Evolutionary conservation across 2,113 vertebrate species (phyloP).

Genomic region (Periophthalmodon schlosseri): DNA sequence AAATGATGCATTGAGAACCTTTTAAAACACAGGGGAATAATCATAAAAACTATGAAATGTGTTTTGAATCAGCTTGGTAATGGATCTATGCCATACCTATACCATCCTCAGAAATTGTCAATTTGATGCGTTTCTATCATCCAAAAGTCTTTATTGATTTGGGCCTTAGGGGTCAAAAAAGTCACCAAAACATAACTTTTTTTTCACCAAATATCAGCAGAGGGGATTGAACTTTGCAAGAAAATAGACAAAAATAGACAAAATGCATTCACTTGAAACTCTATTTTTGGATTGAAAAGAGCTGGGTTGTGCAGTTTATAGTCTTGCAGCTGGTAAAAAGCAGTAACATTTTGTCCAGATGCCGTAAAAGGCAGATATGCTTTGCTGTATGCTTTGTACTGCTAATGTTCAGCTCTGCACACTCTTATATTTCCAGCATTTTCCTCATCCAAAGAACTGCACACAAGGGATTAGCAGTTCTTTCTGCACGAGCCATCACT

Average conservation of each 20-base stretch:
- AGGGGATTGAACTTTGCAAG: neutral
- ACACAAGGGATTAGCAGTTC: neutral
- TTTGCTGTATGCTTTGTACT: neutral
- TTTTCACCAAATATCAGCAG: neutral
- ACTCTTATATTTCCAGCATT: neutral
- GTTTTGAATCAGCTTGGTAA: neutral
- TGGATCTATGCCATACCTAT: no score
- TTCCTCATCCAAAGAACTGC: neutral
- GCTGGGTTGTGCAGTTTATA: neutral
- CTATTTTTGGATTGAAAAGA: neutral
- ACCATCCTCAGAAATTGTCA: neutral
- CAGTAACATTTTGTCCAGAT: neutral
- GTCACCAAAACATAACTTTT: no score
- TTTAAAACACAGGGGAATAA: no score
- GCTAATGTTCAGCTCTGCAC: neutral
- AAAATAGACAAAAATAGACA: no score
- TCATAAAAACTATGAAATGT: neutral
- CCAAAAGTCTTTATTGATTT: neutral
- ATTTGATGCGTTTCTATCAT: neutral
- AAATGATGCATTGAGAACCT: no score
- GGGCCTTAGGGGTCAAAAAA: neutral
- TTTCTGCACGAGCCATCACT: conserved; percentile 1
- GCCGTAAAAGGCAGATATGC: neutral
- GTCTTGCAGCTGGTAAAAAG: neutral
- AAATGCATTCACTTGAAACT: neutral